phyloP scores from a whole-genome alignment of 2,888 invertebrate species.

The Rhogogaster chlorosoma region DNA sequence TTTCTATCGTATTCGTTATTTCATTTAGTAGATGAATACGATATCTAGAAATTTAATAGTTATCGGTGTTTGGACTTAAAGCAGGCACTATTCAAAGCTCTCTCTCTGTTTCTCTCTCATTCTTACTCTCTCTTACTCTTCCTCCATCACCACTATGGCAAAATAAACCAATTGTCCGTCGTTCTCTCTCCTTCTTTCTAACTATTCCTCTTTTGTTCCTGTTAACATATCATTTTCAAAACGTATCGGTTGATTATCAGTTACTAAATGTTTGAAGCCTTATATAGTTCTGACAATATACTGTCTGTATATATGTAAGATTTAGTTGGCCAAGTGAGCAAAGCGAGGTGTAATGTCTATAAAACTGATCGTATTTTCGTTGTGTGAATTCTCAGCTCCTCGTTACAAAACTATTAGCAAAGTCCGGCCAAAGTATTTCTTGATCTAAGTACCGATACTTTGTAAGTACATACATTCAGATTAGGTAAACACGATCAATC shows the following conservation, averaged over 20 bases:
- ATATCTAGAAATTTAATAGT: conserved; percentile 56
- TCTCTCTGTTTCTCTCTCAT: conserved; percentile 62
- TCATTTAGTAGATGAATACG: conserved; percentile 57
- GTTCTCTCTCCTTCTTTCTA: neutral
- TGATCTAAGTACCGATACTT: neutral
- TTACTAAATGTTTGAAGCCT: conserved; percentile 44
- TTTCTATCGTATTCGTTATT: conserved; percentile 39
- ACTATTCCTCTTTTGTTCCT: neutral
- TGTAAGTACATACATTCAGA: neutral
- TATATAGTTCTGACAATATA: conserved; percentile 36
- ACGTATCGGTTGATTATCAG: conserved; percentile 36
- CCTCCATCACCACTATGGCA: neutral
- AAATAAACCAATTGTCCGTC: neutral
- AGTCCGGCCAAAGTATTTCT: neutral
- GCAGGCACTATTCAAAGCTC: conserved; percentile 77
- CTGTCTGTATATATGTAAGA: conserved; percentile 41
- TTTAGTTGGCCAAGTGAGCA: conserved; percentile 36
- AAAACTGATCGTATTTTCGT: conserved; percentile 6
- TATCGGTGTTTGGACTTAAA: conserved; percentile 66
- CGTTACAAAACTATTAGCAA: neutral
- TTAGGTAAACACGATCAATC: neutral
- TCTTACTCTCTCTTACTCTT: conserved; percentile 10
- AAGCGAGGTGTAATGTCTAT: conserved; percentile 16
- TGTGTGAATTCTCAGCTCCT: neutral
- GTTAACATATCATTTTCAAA: neutral